Evolutionary conservation across 2,888 invertebrate species (phyloP).

Genomic region (Thyatira batis): DNA sequence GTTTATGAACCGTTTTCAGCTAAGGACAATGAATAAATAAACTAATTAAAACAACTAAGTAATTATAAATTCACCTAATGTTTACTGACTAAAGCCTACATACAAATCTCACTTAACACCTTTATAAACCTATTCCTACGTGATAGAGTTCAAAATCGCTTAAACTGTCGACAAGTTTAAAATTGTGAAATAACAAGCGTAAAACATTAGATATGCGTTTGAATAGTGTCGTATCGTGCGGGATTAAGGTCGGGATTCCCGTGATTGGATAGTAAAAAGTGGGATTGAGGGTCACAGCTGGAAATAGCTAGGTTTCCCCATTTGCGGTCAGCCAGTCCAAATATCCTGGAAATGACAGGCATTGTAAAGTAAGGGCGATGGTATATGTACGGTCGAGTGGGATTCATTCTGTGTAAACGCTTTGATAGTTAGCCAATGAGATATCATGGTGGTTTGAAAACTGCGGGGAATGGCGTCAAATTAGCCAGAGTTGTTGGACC

Average conservation of each 20-base stretch:
- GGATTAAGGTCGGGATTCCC: slow-evolving; percentile 12
- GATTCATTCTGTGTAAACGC: slow-evolving; percentile 16
- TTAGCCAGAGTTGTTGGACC: background rate
- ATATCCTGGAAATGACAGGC: slow-evolving; percentile 50
- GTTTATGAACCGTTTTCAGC: background rate
- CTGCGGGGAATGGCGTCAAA: background rate
- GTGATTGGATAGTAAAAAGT: background rate
- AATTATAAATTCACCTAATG: background rate
- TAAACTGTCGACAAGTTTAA: slow-evolving; percentile 17
- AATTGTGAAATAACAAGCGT: slow-evolving; percentile 22
- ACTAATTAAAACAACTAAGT: background rate
- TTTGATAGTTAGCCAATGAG: background rate
- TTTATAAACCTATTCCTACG: background rate
- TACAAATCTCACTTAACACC: background rate
- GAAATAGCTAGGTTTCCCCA: slow-evolving; percentile 54
- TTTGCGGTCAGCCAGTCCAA: slow-evolving; percentile 64
- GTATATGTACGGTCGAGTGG: slow-evolving; percentile 22
- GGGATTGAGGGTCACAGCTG: slow-evolving; percentile 53
- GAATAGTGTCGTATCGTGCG: background rate
- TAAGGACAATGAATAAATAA: background rate
- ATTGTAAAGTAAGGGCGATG: slow-evolving; percentile 38
- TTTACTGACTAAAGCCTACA: background rate
- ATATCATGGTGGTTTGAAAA: background rate
- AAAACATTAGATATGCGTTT: slow-evolving; percentile 22
- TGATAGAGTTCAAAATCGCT: background rate